phyloP scores from a whole-genome alignment of 2,797 vertebrate species.

The Artibeus lituratus region DNA sequence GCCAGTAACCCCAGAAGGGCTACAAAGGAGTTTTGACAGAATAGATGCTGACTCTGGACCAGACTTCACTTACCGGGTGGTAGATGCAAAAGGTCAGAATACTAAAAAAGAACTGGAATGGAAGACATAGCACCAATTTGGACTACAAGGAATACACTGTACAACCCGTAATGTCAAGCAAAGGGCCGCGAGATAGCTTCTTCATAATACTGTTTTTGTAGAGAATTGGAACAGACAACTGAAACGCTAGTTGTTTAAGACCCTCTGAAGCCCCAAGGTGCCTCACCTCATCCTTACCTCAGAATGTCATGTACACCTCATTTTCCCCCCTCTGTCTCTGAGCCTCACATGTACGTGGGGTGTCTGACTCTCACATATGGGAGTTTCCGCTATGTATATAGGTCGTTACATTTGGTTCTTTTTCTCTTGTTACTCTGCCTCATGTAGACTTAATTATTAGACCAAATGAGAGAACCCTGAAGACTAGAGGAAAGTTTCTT shows the following conservation, averaged over 20 bases:
- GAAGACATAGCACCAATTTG: neutral
- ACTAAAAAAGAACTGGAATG: neutral
- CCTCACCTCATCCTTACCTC: neutral
- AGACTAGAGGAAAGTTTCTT: neutral
- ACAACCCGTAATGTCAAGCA: neutral
- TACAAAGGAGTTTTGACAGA: neutral
- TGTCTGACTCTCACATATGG: neutral
- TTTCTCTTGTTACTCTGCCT: neutral
- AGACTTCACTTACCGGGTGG: neutral
- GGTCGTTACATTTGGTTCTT: neutral
- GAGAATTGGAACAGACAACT: neutral
- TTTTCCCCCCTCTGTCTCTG: neutral
- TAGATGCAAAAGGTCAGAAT: neutral
- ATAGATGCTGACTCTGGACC: neutral
- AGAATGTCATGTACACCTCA: neutral
- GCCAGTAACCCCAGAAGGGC: neutral
- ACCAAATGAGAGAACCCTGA: neutral
- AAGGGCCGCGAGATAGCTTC: neutral
- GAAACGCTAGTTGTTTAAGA: neutral
- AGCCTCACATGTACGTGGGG: neutral
- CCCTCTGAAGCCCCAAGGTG: neutral
- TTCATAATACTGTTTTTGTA: neutral
- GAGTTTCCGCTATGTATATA: neutral
- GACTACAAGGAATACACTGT: neutral
- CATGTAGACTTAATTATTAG: neutral